Evolutionary conservation across 2,797 vertebrate genomes (phyloP), one percentile per base, ranked within the genome.

Genomic region (Manis pentadactyla): DNA sequence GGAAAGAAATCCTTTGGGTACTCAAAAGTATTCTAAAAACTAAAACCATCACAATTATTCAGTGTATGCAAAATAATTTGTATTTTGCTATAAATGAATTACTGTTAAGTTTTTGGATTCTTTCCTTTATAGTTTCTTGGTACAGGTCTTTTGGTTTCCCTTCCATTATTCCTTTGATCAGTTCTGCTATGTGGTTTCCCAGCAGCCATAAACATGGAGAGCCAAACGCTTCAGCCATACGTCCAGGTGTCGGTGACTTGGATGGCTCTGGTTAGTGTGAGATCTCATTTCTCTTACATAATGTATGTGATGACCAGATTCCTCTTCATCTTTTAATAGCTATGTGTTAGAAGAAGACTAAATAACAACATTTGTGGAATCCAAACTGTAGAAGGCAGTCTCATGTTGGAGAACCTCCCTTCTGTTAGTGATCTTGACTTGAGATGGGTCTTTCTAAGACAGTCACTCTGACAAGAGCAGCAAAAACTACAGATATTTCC

Each of bases 21-120:
- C 75, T 86, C 89, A 87, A 88, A 91, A 66, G 23, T 39, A 5
- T 73, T 83, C 42, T 81, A 64, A 21, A 82, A 95, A 82, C 53
- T 63, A 34, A 85, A 92, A 79, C n/a, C 46, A 69, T 79, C 29
- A 31, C 29, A 75, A 59, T 88, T 87, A 31, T 8, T 89, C 31
- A 19, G 66, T 49, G 53, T 39, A 69, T 46, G 23, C 53, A 71
- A 91, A 49, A 18, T 82, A 49, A 31, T 61, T 82, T 73, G 5
- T 71, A n/a, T 66, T 82, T 49, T 88, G 7, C 63, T 83, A 61
- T 5, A 93, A 73, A 66, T 34, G 74, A 77, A 92, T 55, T 94
- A 31, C n/a, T 66, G 15, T 49, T 46, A 84, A 74, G 15, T 61
- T 71, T 75, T 42, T 78, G 14, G 37, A 69, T 4, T 17, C 27